Evolutionary conservation across 30 jellyfish, hydroid and myxozoan species (phyloP), one percentile per base, ranked within the genome.

Genomic region (Turritopsis rubra): DNA sequence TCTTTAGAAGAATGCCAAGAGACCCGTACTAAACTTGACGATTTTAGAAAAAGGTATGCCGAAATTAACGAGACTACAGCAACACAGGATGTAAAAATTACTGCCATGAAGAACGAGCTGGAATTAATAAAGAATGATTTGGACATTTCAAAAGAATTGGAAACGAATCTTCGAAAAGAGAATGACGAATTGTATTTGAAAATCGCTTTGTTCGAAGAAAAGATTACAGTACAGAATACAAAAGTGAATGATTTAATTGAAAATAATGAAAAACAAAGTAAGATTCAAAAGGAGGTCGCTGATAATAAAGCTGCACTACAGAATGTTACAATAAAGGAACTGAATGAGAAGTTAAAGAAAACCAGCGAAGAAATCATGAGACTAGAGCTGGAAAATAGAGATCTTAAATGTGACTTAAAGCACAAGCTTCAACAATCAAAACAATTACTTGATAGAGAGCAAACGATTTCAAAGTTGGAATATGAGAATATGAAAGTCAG

Each of bases 321-420:
- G 16, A 68, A 68, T 23, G 28, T 22, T n/a, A 7, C 77, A 1
- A 8, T 68, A 68, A 27, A 68, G 19, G 28, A 23, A 1, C 28
- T 68, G 16, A 68, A 68, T 68, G 77, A 68, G 19, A 68, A 68
- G 30, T 68, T 68, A 68, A 19, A 8, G 8, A 68, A 27, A 23
- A 27, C 77, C 9, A 68, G 77, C 19, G 30, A 68, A 68, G 77
- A 68, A 27, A 68, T 68, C 28, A 68, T 68, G 77, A 68, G 30
- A 27, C 21, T 68, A 9, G 77, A 68, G 21, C 30, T 68, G 30
- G 77, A 68, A 22, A 68, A 68, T 0, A 68, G 30, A 68, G 77
- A 68, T 68, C 30, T 68, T 23, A 68, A 68, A 27, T 7, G 30
- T n/a, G 23, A 68, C 0, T 0, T 1, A n/a, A 16, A 68, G 30